These are phyloP conservation scores for Muricea muricata DNA, from an alignment of 92 coral and sea anemone species.

Conservation along the genomic window DNA sequence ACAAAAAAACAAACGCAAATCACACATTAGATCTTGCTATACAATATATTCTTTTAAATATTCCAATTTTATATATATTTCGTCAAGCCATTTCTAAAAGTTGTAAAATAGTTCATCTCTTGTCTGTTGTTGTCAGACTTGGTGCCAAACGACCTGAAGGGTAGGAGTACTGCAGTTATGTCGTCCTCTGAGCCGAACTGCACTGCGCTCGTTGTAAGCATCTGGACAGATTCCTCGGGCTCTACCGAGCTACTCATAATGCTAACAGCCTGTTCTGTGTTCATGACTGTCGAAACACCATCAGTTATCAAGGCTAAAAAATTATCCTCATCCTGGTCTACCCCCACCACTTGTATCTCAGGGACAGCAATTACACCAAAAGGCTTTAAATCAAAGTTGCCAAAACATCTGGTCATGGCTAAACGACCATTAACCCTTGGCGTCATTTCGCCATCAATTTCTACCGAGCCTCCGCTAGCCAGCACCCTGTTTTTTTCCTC, in stretches of 20 bases:
- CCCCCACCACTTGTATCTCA: slow-evolving; percentile 67
- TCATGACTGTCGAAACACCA: slow-evolving; percentile 91
- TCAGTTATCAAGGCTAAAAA: slow-evolving; percentile 87
- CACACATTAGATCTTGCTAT: no score
- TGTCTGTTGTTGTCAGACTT: background rate
- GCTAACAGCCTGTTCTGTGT: slow-evolving; percentile 75
- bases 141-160: slow-evolving; percentile 71
- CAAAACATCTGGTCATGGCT: slow-evolving; percentile 94
- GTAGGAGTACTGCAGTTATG: slow-evolving; percentile 83
- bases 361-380: slow-evolving; percentile 93
- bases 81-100: slow-evolving; percentile 1
- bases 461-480: slow-evolving; percentile 78
- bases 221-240: slow-evolving; percentile 80
- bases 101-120: slow-evolving; percentile 3
- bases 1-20: no score
- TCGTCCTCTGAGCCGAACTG: slow-evolving; percentile 97
- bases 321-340: slow-evolving; percentile 76
- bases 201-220: slow-evolving; percentile 83
- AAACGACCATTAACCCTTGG: slow-evolving; percentile 94
- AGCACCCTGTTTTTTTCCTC: slow-evolving; percentile 80
- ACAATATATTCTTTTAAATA: no score
- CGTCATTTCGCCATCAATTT: slow-evolving; percentile 61
- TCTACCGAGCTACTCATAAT: slow-evolving; percentile 78
- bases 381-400: slow-evolving; percentile 89
- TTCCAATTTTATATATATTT: slow-evolving; percentile 6